Evolutionary conservation across 2,113 vertebrate species (phyloP).

Genomic region (Recurvirostra avosetta): DNA sequence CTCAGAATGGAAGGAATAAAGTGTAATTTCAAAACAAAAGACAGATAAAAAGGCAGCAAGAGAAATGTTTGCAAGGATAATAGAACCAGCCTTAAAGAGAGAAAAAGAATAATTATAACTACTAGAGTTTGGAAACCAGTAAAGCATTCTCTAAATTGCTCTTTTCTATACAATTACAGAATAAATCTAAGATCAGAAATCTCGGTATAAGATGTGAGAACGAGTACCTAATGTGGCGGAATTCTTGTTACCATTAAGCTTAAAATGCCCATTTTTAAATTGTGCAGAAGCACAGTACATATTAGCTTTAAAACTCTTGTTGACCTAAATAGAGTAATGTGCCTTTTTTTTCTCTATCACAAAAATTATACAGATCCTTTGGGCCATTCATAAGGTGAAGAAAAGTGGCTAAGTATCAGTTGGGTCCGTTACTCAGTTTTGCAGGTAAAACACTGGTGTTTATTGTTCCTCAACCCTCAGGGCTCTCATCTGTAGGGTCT

Average conservation of each 20-base stretch:
- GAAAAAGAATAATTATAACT: neutral
- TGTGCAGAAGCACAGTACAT: fast-evolving
- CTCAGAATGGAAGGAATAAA: neutral
- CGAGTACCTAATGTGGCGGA: neutral
- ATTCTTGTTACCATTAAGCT: neutral
- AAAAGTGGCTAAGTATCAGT: neutral
- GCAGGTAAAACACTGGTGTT: neutral
- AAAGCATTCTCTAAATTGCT: neutral
- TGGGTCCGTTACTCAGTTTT: neutral
- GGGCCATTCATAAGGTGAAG: neutral
- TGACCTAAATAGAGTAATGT: neutral
- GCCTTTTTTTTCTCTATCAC: neutral
- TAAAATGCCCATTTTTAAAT: neutral
- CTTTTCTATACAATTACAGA: neutral
- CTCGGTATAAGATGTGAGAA: neutral
- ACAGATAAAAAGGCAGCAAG: neutral
- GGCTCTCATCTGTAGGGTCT: neutral
- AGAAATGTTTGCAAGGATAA: neutral
- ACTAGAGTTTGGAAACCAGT: neutral
- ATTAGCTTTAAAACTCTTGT: neutral
- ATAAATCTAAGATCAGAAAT: neutral
- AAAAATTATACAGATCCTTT: neutral
- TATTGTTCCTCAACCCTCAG: neutral
- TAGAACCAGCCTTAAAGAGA: neutral
- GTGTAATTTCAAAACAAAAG: neutral